Conservation (phyloP, 2,797 vertebrate genomes). For the Vespertilio murinus region DNA sequence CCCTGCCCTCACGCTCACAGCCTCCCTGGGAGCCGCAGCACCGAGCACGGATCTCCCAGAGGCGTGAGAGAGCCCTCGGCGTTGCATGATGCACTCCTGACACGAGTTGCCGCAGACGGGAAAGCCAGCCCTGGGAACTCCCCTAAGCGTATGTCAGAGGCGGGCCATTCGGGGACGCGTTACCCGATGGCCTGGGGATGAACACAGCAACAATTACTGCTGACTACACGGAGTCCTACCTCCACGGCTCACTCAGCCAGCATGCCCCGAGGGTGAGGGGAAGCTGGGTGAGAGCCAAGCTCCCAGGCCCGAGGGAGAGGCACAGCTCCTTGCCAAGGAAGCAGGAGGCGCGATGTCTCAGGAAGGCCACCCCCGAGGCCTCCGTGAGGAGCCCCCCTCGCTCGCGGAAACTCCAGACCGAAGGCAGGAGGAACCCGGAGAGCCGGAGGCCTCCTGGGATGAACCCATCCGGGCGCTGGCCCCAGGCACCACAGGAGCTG, state of each 20-base stretch:
- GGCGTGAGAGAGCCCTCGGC: not conserved
- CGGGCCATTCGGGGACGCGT: conserved; percentile 81
- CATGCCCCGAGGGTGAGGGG: not conserved
- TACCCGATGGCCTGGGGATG: conserved; percentile 74
- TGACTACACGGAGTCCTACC: conserved; percentile 82
- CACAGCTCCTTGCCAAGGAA: conserved; percentile 39
- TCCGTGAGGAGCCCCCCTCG: not conserved
- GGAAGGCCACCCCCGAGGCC: conserved; percentile 67
- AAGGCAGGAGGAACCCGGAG: not conserved
- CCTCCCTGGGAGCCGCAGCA: not conserved
- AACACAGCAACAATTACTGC: conserved; percentile 77
- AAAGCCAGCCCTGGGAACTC: conserved; percentile 65
- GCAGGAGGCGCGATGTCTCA: conserved; percentile 68
- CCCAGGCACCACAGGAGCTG: not conserved
- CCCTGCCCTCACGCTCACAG: not conserved
- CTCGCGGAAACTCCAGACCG: not conserved
- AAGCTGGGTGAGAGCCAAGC: conserved; percentile 77
- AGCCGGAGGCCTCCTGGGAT: not conserved
- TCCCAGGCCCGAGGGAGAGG: conserved; percentile 56
- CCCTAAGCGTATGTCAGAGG: conserved; percentile 75
- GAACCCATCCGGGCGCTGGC: rapidly evolving
- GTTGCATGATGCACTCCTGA: conserved; percentile 47
- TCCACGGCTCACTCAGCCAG: conserved; percentile 69
- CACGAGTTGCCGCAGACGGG: conserved; percentile 66
- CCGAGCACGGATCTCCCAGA: not conserved